phyloP scores from a whole-genome alignment of 2,888 invertebrate genomes.

The Deroplatys truncata region DNA sequence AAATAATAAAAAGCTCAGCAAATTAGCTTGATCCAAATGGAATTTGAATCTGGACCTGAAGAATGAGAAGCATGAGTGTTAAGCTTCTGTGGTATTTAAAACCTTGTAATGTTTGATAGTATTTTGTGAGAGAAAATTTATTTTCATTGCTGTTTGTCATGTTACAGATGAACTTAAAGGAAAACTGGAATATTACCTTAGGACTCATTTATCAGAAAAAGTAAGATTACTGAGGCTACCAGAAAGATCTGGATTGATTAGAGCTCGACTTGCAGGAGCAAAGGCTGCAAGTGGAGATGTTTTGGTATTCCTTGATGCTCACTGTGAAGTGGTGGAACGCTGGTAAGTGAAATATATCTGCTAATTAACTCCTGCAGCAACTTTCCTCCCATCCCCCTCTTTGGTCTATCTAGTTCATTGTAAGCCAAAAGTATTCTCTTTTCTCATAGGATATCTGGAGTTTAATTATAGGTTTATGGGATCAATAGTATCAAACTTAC shows the following conservation, averaged over 20 bases:
- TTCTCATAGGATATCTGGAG: neutral
- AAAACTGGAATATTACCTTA: constrained; percentile 75
- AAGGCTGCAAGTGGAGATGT: constrained; percentile 74
- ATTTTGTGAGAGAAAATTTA: neutral
- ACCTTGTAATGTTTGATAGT: neutral
- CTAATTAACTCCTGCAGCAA: too few species aligned
- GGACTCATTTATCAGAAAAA: constrained; percentile 63
- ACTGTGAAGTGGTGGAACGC: constrained; percentile 76
- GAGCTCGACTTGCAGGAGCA: constrained; percentile 87
- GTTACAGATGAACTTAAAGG: constrained; percentile 60
- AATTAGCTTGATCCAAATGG: too few species aligned
- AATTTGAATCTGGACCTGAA: too few species aligned
- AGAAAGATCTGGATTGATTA: constrained; percentile 78
- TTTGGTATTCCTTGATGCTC: constrained; percentile 84
- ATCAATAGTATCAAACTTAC: too few species aligned
- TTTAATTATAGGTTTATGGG: neutral
- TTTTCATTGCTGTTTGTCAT: neutral
- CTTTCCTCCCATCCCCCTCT: too few species aligned
- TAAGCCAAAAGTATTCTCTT: too few species aligned
- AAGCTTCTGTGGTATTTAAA: too few species aligned
- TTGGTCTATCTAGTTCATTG: too few species aligned
- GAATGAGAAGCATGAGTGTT: too few species aligned
- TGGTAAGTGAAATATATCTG: constrained; percentile 52
- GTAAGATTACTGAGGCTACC: constrained; percentile 72
- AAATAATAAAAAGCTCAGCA: too few species aligned